Base-by-base conservation (phyloP, 2,113 vertebrate species). In the Leptobrachium ailaonicum region DNA sequence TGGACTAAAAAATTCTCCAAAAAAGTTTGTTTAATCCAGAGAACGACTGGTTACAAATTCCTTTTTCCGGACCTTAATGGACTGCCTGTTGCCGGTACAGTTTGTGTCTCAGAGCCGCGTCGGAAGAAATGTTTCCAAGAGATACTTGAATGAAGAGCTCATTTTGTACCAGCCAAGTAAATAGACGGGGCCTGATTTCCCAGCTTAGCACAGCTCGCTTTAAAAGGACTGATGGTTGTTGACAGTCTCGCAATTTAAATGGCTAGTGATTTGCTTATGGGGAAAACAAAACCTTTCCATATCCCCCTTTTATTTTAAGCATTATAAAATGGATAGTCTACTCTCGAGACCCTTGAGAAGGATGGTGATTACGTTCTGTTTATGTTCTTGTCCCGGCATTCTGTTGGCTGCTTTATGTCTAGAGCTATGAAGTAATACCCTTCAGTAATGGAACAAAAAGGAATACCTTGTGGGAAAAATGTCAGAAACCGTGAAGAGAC, bases 201-300 rank as follows among this genome's bases (percentile, higher is more conserved):
- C 20, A 62, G 71, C 54, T 4, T 40, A 72, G 62, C 56, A 44
- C 68, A 54, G 32, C 75, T 73, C 6, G 67, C 53, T 76, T 66
- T 79, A 72, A 62, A 72, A 72, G 68, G 72, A 76, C 73, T 44
- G 68, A 44, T 74, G 58, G 47, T 82, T 71, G 45, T 54, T 1
- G 20, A 32, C 40, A 60, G 43, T 7, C 11, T 13, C 64, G 43
- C 42, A 50, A 45, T 73, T 69, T 32, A 73, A 77, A 42, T 43
- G 12, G 6, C 2, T 41, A 5, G 6, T 3, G 9, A n/a, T 32
- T 53, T 70, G 3, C 13, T 71, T 40, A 53, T 47, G 44, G 60
- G 47, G 43, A 44, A 78, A 12, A 14, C 13, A 43, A 32, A 32
- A 32, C 20, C 20, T 32, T 32, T 32, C 20, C 20, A 32, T 32